Percentiles rank a stretch among this genome's conserved stretches.
These are phyloP conservation scores for Neoitamus cyanurus DNA, from an alignment of 2,888 invertebrate species.

Conservation along the genomic window DNA sequence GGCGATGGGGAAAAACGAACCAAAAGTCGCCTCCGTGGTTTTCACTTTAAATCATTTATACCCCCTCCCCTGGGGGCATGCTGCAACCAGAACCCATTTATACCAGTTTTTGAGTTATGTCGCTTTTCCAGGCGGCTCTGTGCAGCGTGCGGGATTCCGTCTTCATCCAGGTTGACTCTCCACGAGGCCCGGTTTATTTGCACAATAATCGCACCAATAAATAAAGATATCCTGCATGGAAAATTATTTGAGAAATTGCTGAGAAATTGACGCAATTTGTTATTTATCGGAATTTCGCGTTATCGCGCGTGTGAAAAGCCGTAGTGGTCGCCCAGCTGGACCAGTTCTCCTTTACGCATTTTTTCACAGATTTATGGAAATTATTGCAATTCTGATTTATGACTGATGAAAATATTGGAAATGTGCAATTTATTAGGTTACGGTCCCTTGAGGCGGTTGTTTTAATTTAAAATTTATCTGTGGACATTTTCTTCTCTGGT, in stretches of 20 bases:
- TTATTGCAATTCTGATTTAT: not conserved
- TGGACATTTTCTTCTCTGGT: too few species aligned
- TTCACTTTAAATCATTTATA: not conserved
- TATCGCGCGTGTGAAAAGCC: not conserved
- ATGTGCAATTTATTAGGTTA: not conserved
- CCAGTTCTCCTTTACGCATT: not conserved
- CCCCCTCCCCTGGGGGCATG: not conserved
- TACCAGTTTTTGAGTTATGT: conserved; percentile 12
- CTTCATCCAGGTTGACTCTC: not conserved
- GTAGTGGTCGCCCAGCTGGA: not conserved
- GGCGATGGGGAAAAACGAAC: not conserved
- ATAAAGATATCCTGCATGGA: conserved; percentile 20
- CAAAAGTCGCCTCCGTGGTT: not conserved
- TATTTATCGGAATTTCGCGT: conserved; percentile 8
- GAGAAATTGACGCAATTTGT: conserved; percentile 25
- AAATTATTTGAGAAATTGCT: conserved; percentile 29
- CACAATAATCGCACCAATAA: conserved; percentile 32
- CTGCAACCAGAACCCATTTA: not conserved
- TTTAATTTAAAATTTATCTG: not conserved
- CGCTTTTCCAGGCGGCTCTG: not conserved
- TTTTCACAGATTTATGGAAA: not conserved
- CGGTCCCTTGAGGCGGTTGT: not conserved
- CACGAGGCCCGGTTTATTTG: conserved; percentile 2
- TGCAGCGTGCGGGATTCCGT: not conserved
- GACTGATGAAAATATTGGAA: not conserved